Evolutionary conservation across 1,140 invertebrate species (phyloP).

Genomic region (Platyura marginata): DNA sequence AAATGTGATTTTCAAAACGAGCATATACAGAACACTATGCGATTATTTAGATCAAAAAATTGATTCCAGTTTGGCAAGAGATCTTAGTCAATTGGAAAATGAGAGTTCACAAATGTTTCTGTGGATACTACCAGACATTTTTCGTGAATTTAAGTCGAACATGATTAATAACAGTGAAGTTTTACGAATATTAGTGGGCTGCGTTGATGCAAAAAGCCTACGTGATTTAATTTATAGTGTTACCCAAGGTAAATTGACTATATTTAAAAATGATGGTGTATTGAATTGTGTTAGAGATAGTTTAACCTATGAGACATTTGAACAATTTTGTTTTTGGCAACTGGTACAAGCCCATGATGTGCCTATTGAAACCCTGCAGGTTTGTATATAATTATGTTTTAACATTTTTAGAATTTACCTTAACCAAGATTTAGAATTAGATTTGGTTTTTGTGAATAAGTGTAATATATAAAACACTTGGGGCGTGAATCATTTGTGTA

Average conservation of each 20-base stretch:
- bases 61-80: slow-evolving; percentile 47
- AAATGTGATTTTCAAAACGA: slow-evolving; percentile 59
- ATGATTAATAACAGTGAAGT: slow-evolving; percentile 71
- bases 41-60: slow-evolving; percentile 55
- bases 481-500: no score
- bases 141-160: slow-evolving; percentile 73
- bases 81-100: slow-evolving; percentile 74
- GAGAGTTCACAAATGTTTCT: slow-evolving; percentile 72
- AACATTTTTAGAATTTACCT: no score
- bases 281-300: slow-evolving; percentile 57
- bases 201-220: slow-evolving; percentile 72
- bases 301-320: slow-evolving; percentile 88
- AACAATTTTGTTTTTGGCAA: slow-evolving; percentile 94
- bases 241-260: slow-evolving; percentile 67
- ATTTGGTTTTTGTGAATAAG: no score
- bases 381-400: slow-evolving; percentile 20
- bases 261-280: slow-evolving; percentile 59
- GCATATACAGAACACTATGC: slow-evolving; percentile 74
- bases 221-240: slow-evolving; percentile 80
- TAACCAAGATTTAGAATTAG: no score
- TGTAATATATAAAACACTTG: no score
- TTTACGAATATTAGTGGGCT: slow-evolving; percentile 69
- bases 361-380: slow-evolving; percentile 71
- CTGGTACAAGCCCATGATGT: slow-evolving; percentile 83
- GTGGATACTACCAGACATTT: slow-evolving; percentile 81